Evolutionary conservation across 2,797 vertebrate species (phyloP).

Genomic region (Enteromius argenteus): DNA sequence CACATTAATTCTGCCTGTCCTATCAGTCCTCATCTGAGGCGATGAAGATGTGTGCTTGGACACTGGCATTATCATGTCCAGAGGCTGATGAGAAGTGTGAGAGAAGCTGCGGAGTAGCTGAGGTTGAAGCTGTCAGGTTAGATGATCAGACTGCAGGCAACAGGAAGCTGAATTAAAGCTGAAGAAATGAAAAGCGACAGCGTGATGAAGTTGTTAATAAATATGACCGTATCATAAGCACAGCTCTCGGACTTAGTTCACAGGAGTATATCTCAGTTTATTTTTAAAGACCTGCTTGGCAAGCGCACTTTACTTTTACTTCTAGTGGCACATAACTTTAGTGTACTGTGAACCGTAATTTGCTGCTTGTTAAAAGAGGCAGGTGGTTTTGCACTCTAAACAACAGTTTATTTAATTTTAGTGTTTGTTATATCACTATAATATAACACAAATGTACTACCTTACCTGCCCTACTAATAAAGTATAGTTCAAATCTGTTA

Average conservation of each 20-base stretch:
- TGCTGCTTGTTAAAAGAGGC: neutral
- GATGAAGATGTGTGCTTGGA: slow-evolving; percentile 10
- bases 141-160: slow-evolving; percentile 51
- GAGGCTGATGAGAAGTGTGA: slow-evolving; percentile 29
- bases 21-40: slow-evolving; percentile 12
- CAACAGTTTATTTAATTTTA: no score
- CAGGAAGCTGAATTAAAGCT: slow-evolving; percentile 48
- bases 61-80: slow-evolving; percentile 29
- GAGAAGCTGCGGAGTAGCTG: slow-evolving; percentile 51
- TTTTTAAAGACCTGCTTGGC: neutral
- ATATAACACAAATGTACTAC: no score
- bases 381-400: neutral
- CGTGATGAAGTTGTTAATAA: slow-evolving; percentile 45
- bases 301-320: neutral
- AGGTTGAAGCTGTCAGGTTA: slow-evolving; percentile 52
- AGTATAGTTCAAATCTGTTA: no score
- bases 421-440: neutral
- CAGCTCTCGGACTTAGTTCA: neutral
- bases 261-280: neutral
- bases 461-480: no score
- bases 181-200: slow-evolving; percentile 41
- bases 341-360: neutral
- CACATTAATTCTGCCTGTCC: slow-evolving; percentile 1
- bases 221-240: neutral
- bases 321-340: neutral